Evolutionary conservation across 1,140 invertebrate genomes (phyloP).

Genomic region (Anoplophora glabripennis): DNA sequence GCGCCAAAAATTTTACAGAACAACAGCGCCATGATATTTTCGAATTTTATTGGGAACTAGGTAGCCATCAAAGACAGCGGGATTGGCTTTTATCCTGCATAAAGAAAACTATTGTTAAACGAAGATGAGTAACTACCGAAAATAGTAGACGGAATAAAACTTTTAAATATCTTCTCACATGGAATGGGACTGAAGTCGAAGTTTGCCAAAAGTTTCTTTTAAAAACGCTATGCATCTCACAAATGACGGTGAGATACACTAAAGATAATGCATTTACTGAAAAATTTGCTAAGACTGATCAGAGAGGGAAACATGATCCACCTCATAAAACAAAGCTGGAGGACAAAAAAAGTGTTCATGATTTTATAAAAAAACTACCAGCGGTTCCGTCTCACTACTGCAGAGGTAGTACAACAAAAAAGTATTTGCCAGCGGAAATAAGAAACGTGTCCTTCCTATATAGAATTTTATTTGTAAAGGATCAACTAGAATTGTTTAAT

Average conservation of each 20-base stretch:
- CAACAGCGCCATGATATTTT: too few relatives aligned
- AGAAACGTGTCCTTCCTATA: constrained; percentile 12
- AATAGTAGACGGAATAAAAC: constrained; percentile 3
- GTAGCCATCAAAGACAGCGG: too few relatives aligned
- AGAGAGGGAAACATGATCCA: constrained; percentile 2
- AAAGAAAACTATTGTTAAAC: not conserved
- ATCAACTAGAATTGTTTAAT: not conserved
- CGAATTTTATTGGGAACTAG: too few relatives aligned
- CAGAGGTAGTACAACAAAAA: constrained; percentile 9
- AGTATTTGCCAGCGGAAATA: constrained; percentile 12
- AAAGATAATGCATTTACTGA: constrained; percentile 5
- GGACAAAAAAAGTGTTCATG: constrained; percentile 11
- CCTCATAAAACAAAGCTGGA: constrained; percentile 14
- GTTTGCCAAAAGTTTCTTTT: constrained; percentile 16
- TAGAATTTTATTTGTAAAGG: not conserved
- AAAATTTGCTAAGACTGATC: constrained; percentile 10
- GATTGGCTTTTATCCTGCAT: too few relatives aligned
- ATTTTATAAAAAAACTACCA: constrained; percentile 14
- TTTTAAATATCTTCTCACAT: constrained; percentile 5
- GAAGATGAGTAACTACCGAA: not conserved
- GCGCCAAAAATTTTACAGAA: too few relatives aligned
- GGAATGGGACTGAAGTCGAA: not conserved
- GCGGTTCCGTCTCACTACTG: constrained; percentile 20
- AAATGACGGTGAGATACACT: constrained; percentile 13
- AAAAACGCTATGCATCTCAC: constrained; percentile 11